Evolutionary conservation across 2,113 vertebrate genomes (phyloP).

Genomic region (Forbesichthys agassizii): DNA sequence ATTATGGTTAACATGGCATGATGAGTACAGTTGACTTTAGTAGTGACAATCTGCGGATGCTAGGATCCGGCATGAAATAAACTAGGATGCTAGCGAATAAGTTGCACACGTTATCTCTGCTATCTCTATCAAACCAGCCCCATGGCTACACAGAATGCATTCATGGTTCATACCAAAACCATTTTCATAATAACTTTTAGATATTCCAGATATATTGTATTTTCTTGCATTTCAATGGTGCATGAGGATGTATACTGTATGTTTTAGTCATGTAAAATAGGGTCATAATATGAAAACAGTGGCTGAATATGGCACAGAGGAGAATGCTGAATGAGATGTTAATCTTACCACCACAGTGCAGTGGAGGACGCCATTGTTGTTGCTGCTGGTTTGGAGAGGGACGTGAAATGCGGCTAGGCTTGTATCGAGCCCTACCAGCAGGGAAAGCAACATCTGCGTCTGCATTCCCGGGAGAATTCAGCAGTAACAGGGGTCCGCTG

Average conservation of each 20-base stretch:
- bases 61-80: too few species aligned
- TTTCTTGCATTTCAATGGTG: not conserved
- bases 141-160: not conserved
- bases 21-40: not conserved
- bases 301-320: not conserved
- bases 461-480: conserved; percentile 1
- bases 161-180: not conserved
- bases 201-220: not conserved
- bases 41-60: not conserved
- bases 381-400: conserved; percentile 38
- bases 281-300: not conserved
- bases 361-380: conserved; percentile 35
- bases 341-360: conserved; percentile 40
- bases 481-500: conserved; percentile 35
- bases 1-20: not conserved
- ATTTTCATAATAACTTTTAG: not conserved
- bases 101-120: too few species aligned
- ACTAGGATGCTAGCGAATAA: too few species aligned
- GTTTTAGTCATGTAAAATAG: not conserved
- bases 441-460: not conserved
- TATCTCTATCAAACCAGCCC: too few species aligned
- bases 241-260: too few species aligned
- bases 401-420: not conserved
- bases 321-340: not conserved
- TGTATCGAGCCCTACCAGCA: not conserved